These are phyloP conservation scores for Bovichtus diacanthus DNA, from an alignment of 2,797 vertebrate species.

Conservation along the genomic window DNA sequence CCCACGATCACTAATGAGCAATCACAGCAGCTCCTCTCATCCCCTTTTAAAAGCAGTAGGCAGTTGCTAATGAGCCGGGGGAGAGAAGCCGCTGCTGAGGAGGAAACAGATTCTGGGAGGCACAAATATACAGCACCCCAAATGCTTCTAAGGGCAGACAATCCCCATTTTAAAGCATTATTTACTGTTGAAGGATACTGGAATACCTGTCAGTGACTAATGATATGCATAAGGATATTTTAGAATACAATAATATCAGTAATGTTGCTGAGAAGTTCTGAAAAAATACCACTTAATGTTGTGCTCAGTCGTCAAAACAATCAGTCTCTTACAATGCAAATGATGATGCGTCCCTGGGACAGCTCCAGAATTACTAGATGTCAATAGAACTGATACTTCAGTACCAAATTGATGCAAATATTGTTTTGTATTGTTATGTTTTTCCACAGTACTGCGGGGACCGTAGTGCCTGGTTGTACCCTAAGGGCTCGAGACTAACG, in stretches of 20 bases:
- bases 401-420: no score
- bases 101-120: slow-evolving; percentile 15
- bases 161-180: background rate
- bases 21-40: slow-evolving; percentile 53
- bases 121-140: slow-evolving; percentile 23
- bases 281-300: background rate
- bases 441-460: no score
- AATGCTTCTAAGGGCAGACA: background rate
- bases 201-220: background rate
- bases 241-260: background rate
- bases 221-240: background rate
- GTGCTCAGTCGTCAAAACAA: background rate
- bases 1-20: slow-evolving; percentile 57
- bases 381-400: no score
- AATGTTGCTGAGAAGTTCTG: background rate
- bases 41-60: slow-evolving; percentile 52
- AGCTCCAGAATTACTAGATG: slow-evolving; percentile 11
- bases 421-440: no score
- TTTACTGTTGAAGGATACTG: background rate
- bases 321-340: background rate
- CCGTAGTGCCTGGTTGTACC: no score
- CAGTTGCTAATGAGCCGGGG: slow-evolving; percentile 49
- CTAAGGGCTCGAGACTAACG: no score
- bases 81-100: slow-evolving; percentile 14
- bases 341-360: background rate